Percentiles rank a stretch among this genome's conserved stretches.
These are phyloP conservation scores for Anastrepha obliqua DNA, from an alignment of 1,140 invertebrate species.

Conservation along the genomic window DNA sequence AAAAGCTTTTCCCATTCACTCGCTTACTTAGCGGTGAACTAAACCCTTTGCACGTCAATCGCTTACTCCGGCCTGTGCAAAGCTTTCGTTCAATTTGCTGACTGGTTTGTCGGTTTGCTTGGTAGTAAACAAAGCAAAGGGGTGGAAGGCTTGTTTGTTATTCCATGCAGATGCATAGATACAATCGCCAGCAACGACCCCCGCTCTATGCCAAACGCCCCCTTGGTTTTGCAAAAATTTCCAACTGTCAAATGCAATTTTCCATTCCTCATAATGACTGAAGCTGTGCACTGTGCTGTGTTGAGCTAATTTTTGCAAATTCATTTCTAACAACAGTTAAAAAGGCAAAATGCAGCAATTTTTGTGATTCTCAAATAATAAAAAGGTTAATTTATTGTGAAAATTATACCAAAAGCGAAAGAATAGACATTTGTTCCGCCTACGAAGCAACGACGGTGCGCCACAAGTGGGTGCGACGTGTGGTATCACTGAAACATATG, in stretches of 20 bases:
- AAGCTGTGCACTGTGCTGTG: neutral
- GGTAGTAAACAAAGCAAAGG: slow-evolving; percentile 25
- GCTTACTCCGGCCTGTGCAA: neutral
- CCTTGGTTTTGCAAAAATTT: neutral
- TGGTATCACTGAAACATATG: neutral
- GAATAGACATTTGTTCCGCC: neutral
- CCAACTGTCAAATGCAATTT: slow-evolving; percentile 47
- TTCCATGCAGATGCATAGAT: slow-evolving; percentile 37
- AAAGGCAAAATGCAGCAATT: neutral
- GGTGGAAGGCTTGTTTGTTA: neutral
- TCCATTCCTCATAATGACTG: slow-evolving; percentile 25
- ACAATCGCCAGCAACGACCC: neutral
- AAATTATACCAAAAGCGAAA: neutral
- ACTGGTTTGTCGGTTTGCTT: neutral
- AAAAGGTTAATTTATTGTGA: neutral
- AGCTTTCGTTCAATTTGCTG: neutral
- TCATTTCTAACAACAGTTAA: neutral
- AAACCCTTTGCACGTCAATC: neutral
- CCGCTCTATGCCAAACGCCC: neutral
- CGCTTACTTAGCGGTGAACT: neutral
- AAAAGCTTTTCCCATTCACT: slow-evolving; percentile 10
- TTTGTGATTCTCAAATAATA: neutral
- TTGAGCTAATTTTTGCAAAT: neutral
- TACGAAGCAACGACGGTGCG: neutral
- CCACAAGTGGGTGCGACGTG: slow-evolving; percentile 7